Evolutionary conservation across 2,888 invertebrate species (phyloP), one percentile per base, ranked within the genome.

Genomic region (Seladonia tumulorum): DNA sequence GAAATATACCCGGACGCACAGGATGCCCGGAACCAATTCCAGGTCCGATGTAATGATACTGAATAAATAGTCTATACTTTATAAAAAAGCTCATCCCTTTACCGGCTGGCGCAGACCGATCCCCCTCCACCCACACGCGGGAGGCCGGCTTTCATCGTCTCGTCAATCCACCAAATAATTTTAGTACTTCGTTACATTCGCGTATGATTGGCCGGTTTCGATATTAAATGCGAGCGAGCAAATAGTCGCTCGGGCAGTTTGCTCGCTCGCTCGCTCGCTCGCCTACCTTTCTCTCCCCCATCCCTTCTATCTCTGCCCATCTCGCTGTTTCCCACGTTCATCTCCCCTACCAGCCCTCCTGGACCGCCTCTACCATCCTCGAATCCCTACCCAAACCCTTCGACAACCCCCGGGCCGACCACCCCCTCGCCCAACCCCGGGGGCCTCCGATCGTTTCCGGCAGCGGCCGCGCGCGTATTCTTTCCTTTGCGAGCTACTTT

Each of bases 201-300:
- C 88, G 88, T 89, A 89, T 89, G 90, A 92, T 91, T 92, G 89
- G 89, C 89, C 88, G 89, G 88, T 89, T 91, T 91, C 89, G 90
- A 91, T 91, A 92, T 92, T 90, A 88, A 92, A 92, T 90, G 87
- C 91, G 87, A 87, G 82, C 87, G 87, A 89, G 88, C 88, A 88
- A 83, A 92, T 89, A 91, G 90, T 83, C 85, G 87, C 84, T 75
- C 74, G 74, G 57, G 57, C 57, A 57, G 57, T 57, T n/a, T n/a
- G n/a, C 53, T 22, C 22, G 75, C 87, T 75, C 74, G 66, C 73
- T 85, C 77, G 81, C 68, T 79, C 89, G 86, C 89, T 89, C 88
- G 71, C 74, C 82, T 60, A n/a, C 82, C 57, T 71, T 70, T 73
- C 76, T 49, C 68, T 77, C 78, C 60, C 60, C 25, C 76, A n/a